phyloP scores from a whole-genome alignment of 1,140 invertebrate genomes.

The Caenorhabditis latens region DNA sequence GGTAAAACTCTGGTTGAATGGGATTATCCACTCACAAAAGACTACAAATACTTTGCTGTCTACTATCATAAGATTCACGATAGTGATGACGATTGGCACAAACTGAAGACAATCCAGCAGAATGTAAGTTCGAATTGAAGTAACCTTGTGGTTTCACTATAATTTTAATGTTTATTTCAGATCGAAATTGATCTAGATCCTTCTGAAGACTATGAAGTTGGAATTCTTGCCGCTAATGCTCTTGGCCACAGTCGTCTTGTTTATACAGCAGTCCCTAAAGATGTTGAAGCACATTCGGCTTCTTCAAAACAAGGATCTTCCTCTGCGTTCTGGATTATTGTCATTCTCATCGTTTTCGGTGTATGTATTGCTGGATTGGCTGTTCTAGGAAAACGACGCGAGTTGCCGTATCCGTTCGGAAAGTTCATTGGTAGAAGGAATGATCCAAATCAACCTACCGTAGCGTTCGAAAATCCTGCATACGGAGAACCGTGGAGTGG shows the following conservation, averaged over 20 bases:
- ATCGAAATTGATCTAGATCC: conserved; percentile 18
- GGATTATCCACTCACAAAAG: conserved; percentile 12
- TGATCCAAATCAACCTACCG: conserved; percentile 47
- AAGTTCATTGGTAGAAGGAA: conserved; percentile 56
- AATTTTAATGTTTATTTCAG: neutral
- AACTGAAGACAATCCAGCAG: conserved; percentile 14
- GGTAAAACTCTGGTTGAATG: conserved; percentile 43
- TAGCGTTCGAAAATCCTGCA: conserved; percentile 60
- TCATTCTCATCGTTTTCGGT: conserved; percentile 39
- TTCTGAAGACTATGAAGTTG: conserved; percentile 54
- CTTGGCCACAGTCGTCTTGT: conserved; percentile 53
- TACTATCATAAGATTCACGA: conserved; percentile 55
- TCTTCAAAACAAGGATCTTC: neutral
- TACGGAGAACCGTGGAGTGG: conserved; percentile 49
- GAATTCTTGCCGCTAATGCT: conserved; percentile 61
- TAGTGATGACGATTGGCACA: conserved; percentile 39
- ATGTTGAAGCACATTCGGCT: neutral
- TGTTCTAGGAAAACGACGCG: conserved; percentile 43
- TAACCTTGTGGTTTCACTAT: neutral
- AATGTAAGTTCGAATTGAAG: conserved; percentile 5
- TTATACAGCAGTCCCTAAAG: conserved; percentile 1
- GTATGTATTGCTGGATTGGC: conserved; percentile 23
- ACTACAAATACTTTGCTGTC: conserved; percentile 61
- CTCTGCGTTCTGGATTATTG: conserved; percentile 24
- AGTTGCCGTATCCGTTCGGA: conserved; percentile 58